These are phyloP conservation scores for Condylura cristata DNA, from an alignment of 2,113 vertebrate genomes.

Conservation along the genomic window DNA sequence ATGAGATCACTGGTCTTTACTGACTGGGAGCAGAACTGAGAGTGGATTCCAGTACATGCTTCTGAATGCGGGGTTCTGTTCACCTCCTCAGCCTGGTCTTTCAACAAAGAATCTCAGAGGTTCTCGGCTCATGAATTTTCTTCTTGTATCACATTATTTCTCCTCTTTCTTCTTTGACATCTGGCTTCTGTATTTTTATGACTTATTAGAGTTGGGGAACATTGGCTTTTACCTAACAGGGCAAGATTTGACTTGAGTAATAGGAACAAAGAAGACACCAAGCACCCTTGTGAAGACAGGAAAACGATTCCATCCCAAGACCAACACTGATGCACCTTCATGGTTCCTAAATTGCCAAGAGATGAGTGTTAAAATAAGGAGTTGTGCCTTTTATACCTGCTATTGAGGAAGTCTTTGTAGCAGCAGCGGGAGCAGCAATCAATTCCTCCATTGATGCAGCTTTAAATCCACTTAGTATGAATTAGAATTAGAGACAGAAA, in stretches of 20 bases:
- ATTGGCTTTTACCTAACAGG: not conserved
- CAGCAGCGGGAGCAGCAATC: not conserved
- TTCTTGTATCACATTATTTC: not conserved
- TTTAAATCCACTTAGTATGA: conserved; percentile 60
- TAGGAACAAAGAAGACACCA: not conserved
- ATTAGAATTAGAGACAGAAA: conserved; percentile 42
- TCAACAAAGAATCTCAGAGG: not conserved
- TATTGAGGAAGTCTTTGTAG: not conserved
- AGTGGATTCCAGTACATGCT: not conserved
- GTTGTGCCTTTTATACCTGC: not conserved
- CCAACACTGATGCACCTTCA: not conserved
- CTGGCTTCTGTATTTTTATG: not conserved
- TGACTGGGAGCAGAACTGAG: not conserved
- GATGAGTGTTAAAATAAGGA: conserved; percentile 3
- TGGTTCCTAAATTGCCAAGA: not conserved
- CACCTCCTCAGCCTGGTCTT: not conserved
- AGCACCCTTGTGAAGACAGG: rapidly evolving
- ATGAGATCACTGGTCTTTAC: not conserved
- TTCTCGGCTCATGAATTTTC: not conserved
- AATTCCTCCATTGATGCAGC: conserved; percentile 4
- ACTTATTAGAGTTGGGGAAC: not conserved
- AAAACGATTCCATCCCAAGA: not conserved
- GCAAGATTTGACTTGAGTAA: not conserved
- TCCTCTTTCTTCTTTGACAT: not conserved
- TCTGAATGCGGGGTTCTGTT: not conserved